Conservation (phyloP, 2,888 invertebrate genomes). For the Drosophila nr. perissopoda region DNA sequence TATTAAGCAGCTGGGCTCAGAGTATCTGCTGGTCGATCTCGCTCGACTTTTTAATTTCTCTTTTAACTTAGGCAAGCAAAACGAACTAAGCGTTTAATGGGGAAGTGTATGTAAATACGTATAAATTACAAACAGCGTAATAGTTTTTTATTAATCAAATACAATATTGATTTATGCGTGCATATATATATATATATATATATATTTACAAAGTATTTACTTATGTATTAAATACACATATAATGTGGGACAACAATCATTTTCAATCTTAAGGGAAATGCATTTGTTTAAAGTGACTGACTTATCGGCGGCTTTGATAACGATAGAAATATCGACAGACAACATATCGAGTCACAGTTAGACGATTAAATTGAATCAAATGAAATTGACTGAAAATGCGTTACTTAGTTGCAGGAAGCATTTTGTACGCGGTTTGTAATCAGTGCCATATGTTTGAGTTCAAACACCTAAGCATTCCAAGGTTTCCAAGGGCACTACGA, state of each 20-base stretch:
- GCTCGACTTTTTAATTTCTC: neutral
- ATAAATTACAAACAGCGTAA: neutral
- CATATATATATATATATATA: slow-evolving; percentile 2
- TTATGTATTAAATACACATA: neutral
- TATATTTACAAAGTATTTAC: neutral
- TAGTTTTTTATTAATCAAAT: slow-evolving; percentile 2
- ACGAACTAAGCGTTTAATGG: neutral
- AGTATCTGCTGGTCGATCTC: neutral
- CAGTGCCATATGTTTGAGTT: slow-evolving; percentile 46
- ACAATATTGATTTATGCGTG: neutral
- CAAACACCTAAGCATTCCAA: slow-evolving; percentile 53
- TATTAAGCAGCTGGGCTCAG: neutral
- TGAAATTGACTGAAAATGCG: slow-evolving; percentile 2
- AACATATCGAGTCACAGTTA: neutral
- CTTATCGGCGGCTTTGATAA: neutral
- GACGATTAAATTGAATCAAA: neutral
- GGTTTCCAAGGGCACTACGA: slow-evolving; percentile 45
- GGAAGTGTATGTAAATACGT: neutral
- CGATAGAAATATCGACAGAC: slow-evolving; percentile 2
- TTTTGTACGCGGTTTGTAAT: slow-evolving; percentile 22
- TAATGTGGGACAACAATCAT: neutral
- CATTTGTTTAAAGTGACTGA: neutral
- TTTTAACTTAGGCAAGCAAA: slow-evolving; percentile 24
- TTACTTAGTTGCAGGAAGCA: slow-evolving; percentile 48
- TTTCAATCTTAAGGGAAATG: no score